phyloP scores from a whole-genome alignment of 2,113 vertebrate species.

The Protobothrops mucrosquamatus region DNA sequence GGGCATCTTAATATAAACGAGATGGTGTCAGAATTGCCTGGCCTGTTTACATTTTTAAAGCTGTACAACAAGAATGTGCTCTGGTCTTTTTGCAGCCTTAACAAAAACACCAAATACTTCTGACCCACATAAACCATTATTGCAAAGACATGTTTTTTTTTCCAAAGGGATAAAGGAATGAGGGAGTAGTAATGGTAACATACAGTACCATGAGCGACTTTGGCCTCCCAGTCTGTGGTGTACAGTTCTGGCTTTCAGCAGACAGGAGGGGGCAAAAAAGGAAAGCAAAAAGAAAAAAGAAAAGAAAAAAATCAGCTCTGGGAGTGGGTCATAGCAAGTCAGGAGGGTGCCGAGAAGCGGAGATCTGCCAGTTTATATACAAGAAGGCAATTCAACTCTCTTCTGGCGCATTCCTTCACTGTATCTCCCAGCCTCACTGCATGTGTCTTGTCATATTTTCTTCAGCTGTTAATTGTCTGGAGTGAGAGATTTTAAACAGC shows the following conservation, averaged over 20 bases:
- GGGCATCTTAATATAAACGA: conserved; percentile 38
- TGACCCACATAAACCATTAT: conserved; percentile 65
- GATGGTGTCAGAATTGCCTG: conserved; percentile 3
- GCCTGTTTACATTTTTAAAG: neutral
- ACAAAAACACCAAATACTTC: conserved; percentile 59
- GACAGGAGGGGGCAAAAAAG: conserved; percentile 19
- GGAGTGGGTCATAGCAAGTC: conserved; percentile 18
- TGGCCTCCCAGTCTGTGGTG: conserved; percentile 78
- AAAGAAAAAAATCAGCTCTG: conserved; percentile 41
- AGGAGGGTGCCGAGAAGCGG: conserved; percentile 30
- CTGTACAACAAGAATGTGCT: conserved; percentile 13
- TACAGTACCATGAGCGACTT: conserved; percentile 91
- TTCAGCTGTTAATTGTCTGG: conserved; percentile 87
- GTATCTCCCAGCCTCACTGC: conserved; percentile 70
- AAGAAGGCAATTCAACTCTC: conserved; percentile 68
- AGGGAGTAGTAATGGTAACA: conserved; percentile 95
- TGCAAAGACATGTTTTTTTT: conserved; percentile 56
- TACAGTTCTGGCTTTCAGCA: conserved; percentile 77
- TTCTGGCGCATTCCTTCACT: conserved; percentile 71
- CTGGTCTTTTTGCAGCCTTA: conserved; percentile 42
- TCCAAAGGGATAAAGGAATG: conserved; percentile 78
- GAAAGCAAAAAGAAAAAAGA: neutral
- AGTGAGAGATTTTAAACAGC: conserved; percentile 78
- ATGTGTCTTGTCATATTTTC: conserved; percentile 88
- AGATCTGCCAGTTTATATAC: conserved; percentile 65